Base-by-base conservation (phyloP, 2,888 invertebrate species). In the Trichacis sp. region DNA sequence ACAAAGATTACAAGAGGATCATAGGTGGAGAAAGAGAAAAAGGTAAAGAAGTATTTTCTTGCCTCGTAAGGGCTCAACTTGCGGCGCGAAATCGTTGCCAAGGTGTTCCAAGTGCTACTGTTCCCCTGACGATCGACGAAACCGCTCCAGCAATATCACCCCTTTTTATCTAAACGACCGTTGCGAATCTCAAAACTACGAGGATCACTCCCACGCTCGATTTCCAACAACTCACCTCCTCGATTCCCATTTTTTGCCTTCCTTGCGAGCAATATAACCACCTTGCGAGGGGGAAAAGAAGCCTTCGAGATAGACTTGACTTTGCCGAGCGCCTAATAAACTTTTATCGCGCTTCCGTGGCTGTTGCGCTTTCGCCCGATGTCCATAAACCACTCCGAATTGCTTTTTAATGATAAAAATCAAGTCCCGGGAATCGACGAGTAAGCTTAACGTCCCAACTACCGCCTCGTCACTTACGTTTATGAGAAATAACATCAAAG, bases 161-260 rank as follows among this genome's bases (percentile, higher is more conserved):
- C 68, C 52, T 70, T 68, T 69, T 75, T 74, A 75, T 72, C 73
- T 70, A 73, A 74, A 77, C 73, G 73, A 74, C 70, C 71, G 50
- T 38, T 64, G 49, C 70, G 72, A 70, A 69, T 71, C 68, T 68
- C 54, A 61, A 69, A 72, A 71, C 67, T 63, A 56, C 64, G 50
- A 55, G 42, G 46, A 60, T 67, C 59, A 45, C 46, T 33, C 43
- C 33, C 38, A n/a, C n/a, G n/a, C 48, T 11, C 36, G 43, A 55
- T 24, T 24, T 24, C 24, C 49, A 66, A 53, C 58, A 58, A 45
- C 45, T 55, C 55, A 18, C 52, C 45, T 59, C 29, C 49, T 42
- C 40, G 51, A 58, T 55, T 64, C 62, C 47, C 59, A 52, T 53
- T 60, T 47, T 62, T 55, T 56, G 56, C 54, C 33, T 58, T 52